These are phyloP conservation scores for Hystrix brachyura DNA, from an alignment of 2,113 vertebrate species.

Conservation along the genomic window DNA sequence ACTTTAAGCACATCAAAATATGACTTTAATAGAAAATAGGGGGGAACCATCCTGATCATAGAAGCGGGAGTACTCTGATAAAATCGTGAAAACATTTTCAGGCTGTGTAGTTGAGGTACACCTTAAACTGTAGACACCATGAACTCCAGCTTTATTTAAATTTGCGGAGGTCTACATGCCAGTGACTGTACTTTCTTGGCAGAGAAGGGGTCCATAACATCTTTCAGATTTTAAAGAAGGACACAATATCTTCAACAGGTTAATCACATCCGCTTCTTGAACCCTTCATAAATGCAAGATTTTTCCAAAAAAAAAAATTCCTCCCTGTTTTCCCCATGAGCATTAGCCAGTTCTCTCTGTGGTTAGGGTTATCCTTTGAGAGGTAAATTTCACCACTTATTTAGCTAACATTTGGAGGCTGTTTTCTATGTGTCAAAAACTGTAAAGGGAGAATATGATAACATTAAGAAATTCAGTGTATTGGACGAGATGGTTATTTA, in stretches of 20 bases:
- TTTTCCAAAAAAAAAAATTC: not conserved
- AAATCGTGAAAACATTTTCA: not conserved
- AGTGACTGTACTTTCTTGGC: not conserved
- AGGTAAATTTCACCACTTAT: not conserved
- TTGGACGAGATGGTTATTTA: not conserved
- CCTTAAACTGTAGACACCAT: not conserved
- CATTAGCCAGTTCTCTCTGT: not conserved
- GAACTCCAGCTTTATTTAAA: not conserved
- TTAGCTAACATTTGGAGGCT: not conserved
- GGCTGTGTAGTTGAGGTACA: not conserved
- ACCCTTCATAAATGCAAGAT: not conserved
- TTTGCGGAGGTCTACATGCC: not conserved
- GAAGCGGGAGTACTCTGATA: not conserved
- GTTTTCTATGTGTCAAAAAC: not conserved
- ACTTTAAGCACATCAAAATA: not conserved
- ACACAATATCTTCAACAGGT: not conserved
- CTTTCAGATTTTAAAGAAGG: not conserved
- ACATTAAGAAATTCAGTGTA: not conserved
- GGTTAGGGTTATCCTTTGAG: not conserved
- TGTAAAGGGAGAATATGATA: too few relatives aligned
- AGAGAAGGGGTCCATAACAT: not conserved
- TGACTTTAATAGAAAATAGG: not conserved
- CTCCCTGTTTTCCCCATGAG: not conserved
- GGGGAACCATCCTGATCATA: not conserved
- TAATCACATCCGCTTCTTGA: slow-evolving; percentile 3